A percentile compares a stretch with the other conserved stretches of the same genome.
phyloP scores from a whole-genome alignment of 2,888 invertebrate species.

The Pyrrhosoma nymphula region DNA sequence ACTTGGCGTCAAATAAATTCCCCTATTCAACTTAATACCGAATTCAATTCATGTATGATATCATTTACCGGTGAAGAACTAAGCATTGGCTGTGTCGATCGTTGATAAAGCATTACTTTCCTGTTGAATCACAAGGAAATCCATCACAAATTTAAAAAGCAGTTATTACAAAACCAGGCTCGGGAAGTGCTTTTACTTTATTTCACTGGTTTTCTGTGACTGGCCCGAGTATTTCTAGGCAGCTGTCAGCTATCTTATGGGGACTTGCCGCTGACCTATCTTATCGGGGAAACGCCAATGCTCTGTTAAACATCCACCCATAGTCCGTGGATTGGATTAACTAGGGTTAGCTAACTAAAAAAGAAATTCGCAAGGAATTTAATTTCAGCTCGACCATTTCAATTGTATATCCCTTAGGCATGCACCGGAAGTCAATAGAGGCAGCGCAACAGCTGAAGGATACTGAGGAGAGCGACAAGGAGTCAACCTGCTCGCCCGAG shows the following conservation, averaged over 20 bases:
- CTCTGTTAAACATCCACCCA: neutral
- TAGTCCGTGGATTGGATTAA: neutral
- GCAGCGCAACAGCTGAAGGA: constrained; percentile 97
- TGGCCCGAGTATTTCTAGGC: neutral
- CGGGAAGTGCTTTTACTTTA: neutral
- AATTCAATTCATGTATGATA: neutral
- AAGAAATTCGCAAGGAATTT: constrained; percentile 64
- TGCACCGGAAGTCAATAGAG: constrained; percentile 99
- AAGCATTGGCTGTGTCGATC: too few relatives aligned
- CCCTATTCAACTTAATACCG: neutral
- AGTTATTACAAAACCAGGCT: neutral
- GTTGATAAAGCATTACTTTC: neutral
- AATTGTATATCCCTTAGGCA: constrained; percentile 83
- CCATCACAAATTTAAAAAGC: neutral
- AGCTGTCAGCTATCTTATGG: neutral
- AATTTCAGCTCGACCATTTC: constrained; percentile 75
- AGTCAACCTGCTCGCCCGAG: constrained; percentile 70
- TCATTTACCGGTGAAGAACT: neutral
- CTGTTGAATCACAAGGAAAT: neutral
- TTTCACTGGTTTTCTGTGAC: neutral
- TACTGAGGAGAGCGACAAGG: constrained; percentile 73
- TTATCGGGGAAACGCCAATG: neutral
- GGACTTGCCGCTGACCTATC: neutral
- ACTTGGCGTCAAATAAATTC: neutral
- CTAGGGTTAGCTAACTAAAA: neutral